Base-by-base conservation (phyloP, 2,113 vertebrate genomes). In the Machaerirhynchus nigripectus region DNA sequence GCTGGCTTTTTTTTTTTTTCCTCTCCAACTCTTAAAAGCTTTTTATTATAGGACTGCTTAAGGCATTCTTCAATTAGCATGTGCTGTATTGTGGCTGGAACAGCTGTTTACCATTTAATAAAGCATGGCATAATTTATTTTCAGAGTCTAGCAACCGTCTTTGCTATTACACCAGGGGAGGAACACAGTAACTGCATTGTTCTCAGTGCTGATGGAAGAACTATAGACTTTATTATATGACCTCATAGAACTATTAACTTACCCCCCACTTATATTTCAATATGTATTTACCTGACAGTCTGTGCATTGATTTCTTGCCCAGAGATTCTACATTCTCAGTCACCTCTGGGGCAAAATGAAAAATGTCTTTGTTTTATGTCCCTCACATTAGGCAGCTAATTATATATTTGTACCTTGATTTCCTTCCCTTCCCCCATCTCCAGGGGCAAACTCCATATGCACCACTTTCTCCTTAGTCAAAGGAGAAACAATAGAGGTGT, bases 21-120 rank as follows among this genome's bases (percentile, higher is more conserved):
- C 89, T 82, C 69, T 90, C 90, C 79, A 92, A 87, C 59, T 95
- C 82, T 92, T 96, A 76, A 96, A 96, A 96, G 84, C 81, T 87
- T 95, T 97, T 97, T 97, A 98, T 98, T 98, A 97, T 96, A 97
- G 98, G 98, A 98, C 97, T 97, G 95, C 96, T 97, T 97, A 98
- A 98, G 97, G 94, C 97, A 97, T 96, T 97, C 96, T 97, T 90
- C 97, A 98, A 98, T 98, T 98, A 98, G 97, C 89, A 95, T 96
- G 96, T 95, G 92, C 89, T 97, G 95, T 98, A 97, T 97, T 98
- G 96, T 97, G 97, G 96, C 98, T 98, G 86, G 97, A 98, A 98
- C 96, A 97, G 97, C 97, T 98, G 97, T 97, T 97, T 98, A 97
- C 98, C 98, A 98, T 99, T 98, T 98, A 98, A 98, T 98, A 98